phyloP scores from a whole-genome alignment of 1,140 invertebrate genomes.

The Dendroctonus ponderosae region DNA sequence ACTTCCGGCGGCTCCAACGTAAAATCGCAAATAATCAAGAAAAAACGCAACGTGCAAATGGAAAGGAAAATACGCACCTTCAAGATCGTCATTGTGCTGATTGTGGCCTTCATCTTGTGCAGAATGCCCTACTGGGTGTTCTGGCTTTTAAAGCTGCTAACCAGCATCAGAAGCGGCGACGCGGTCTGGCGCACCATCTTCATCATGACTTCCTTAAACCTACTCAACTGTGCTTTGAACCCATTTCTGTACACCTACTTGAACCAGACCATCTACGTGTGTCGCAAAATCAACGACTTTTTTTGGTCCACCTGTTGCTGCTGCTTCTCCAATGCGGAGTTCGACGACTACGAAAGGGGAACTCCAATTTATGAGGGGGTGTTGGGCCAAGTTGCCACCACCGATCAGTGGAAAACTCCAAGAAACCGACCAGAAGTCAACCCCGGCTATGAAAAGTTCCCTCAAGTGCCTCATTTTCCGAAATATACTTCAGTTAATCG shows the following conservation, averaged over 20 bases:
- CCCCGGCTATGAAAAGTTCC: slow-evolving; percentile 2
- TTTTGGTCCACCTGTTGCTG: slow-evolving; percentile 43
- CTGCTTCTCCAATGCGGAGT: slow-evolving; percentile 44
- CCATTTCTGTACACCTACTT: slow-evolving; percentile 60
- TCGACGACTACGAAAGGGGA: slow-evolving; percentile 44
- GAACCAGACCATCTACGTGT: slow-evolving; percentile 51
- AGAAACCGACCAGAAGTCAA: neutral
- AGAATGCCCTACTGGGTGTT: slow-evolving; percentile 54
- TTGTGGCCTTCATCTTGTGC: slow-evolving; percentile 54
- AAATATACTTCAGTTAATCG: slow-evolving; percentile 16
- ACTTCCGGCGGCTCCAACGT: slow-evolving; percentile 13
- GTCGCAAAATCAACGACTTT: slow-evolving; percentile 35
- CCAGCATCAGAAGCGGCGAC: slow-evolving; percentile 25
- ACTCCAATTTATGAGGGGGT: slow-evolving; percentile 16
- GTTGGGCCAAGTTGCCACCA: slow-evolving; percentile 4
- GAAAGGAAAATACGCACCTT: slow-evolving; percentile 56
- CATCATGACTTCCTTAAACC: slow-evolving; percentile 51
- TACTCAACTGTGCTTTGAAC: slow-evolving; percentile 56
- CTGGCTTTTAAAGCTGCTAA: slow-evolving; percentile 45
- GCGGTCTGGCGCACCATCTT: slow-evolving; percentile 53
- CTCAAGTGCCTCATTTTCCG: slow-evolving; percentile 17
- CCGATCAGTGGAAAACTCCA: neutral
- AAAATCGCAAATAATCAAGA: slow-evolving; percentile 12
- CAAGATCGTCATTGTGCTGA: slow-evolving; percentile 55
- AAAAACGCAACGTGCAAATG: slow-evolving; percentile 41